phyloP scores from a whole-genome alignment of 2,888 invertebrate genomes.

The Tetrapedia diversipes region DNA sequence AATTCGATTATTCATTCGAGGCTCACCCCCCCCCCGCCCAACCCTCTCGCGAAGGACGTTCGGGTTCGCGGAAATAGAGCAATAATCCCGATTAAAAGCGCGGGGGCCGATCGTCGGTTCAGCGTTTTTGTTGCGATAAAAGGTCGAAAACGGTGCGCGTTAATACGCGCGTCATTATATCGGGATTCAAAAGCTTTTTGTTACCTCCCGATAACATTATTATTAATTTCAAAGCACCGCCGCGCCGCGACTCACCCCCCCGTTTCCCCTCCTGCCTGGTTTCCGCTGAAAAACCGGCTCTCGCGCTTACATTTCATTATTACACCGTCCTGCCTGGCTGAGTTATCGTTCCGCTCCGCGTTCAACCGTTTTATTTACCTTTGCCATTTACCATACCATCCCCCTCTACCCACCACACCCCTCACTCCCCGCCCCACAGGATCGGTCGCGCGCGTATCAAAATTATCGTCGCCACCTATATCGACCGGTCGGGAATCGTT shows the following conservation, averaged over 20 bases:
- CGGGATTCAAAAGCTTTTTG: constrained; percentile 61
- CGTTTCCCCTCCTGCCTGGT: not conserved
- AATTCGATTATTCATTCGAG: constrained; percentile 65
- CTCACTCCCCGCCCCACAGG: constrained; percentile 1
- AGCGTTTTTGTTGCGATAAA: constrained; percentile 64
- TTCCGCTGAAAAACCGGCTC: constrained; percentile 50
- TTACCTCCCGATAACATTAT: constrained; percentile 60
- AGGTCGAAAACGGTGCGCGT: constrained; percentile 57
- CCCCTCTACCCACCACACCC: no score
- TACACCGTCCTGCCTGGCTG: constrained; percentile 21
- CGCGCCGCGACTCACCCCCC: not conserved
- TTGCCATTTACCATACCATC: constrained; percentile 29
- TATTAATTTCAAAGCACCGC: constrained; percentile 58
- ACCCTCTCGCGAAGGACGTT: constrained; percentile 10
- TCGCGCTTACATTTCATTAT: constrained; percentile 48
- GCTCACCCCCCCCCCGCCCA: not conserved
- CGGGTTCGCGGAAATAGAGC: constrained; percentile 61
- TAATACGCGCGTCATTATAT: constrained; percentile 64
- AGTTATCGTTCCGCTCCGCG: constrained; percentile 48
- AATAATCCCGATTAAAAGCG: constrained; percentile 65
- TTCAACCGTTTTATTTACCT: constrained; percentile 52
- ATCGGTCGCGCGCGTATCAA: constrained; percentile 21
- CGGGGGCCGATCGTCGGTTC: constrained; percentile 43
- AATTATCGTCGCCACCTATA: constrained; percentile 22
- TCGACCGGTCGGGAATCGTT: constrained; percentile 7